Evolutionary conservation across 2,888 invertebrate species (phyloP), one percentile per base, ranked within the genome.

Genomic region (Emmelina monodactyla): DNA sequence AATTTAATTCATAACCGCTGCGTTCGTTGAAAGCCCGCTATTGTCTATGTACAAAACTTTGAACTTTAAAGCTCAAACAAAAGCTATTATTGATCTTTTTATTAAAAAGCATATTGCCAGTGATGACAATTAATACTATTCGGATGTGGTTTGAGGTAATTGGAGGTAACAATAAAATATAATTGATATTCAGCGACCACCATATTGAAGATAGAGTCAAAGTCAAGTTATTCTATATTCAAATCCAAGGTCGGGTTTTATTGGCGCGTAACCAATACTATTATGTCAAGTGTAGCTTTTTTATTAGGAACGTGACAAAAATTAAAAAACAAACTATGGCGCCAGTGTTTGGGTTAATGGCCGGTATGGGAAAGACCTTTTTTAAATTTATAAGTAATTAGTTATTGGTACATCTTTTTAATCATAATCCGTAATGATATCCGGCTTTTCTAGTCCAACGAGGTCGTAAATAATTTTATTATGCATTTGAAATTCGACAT

Each of bases 221-320:
- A n/a, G n/a, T n/a, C n/a, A n/a, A n/a, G n/a, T n/a, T n/a, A n/a
- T n/a, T n/a, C n/a, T 19, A 6, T 19, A 19, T 19, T 19, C 19
- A 6, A 19, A 6, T 14, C 48, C 62, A 69, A 66, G 65, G 69
- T 51, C 62, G 46, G 36, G 39, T 54, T 66, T 68, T 62, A 69
- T 57, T 50, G 53, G 39, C 46, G 55, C 58, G 56, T 63, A 68
- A 64, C 62, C 58, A 57, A 59, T 57, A 55, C 42, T 44, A 50
- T 51, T 46, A 50, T 55, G 59, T 53, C 55, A 47, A 44, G 45
- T 43, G 37, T 25, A 25, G 25, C 11, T n/a, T 25, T 25, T 25
- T 25, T 25, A 25, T 25, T 4, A 10, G 3, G n/a, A 25, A 25
- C 25, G 25, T 25, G 25, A 25, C 25, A 25, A 10, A 25, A 25